Evolutionary conservation across 2,888 invertebrate species (phyloP), one percentile per base, ranked within the genome.

Genomic region (Sisyra terminalis): DNA sequence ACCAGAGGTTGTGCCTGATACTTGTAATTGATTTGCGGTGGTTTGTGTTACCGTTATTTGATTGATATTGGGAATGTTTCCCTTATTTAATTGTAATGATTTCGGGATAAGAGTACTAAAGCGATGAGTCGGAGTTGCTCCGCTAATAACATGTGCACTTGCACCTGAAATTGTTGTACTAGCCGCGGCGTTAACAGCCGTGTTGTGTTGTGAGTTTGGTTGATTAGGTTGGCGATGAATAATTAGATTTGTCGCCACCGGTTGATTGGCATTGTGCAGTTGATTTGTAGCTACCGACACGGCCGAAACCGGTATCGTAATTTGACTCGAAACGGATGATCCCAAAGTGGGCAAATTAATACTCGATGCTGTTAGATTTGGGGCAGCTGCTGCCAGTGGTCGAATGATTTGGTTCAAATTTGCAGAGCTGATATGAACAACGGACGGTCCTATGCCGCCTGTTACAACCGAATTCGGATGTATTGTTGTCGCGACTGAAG

Each of bases 321-420:
- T 38, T 38, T 38, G 38, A 16, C 38, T 17, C 5, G 38, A 38
- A 9, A 40, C 40, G 15, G 40, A 30, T 30, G 24, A 24, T 10
- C 40, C 40, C 9, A 40, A 15, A 10, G 30, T 30, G 11, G 40
- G 30, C 30, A 40, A 30, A 40, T 40, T 40, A 11, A 40, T 9
- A 11, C 29, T 40, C 13, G 14, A 30, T 14, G 30, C 15, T 14
- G 40, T 30, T 40, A 15, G 29, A 9, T 14, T 14, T 14, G 15
- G 13, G n/a, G 40, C 9, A 10, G 40, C 18, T 2, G 37, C 14
- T 16, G 17, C 37, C 4, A 37, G 16, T 3, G 41, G 34, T 11
- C 41, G 41, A 16, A 41, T 37, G 3, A 37, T 41, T n/a, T 30
- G 18, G 18, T 41, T 41, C 11, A 41, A n/a, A 34, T 34, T 41